phyloP scores from a whole-genome alignment of 2,888 invertebrate genomes.

The Camponotus fellah region DNA sequence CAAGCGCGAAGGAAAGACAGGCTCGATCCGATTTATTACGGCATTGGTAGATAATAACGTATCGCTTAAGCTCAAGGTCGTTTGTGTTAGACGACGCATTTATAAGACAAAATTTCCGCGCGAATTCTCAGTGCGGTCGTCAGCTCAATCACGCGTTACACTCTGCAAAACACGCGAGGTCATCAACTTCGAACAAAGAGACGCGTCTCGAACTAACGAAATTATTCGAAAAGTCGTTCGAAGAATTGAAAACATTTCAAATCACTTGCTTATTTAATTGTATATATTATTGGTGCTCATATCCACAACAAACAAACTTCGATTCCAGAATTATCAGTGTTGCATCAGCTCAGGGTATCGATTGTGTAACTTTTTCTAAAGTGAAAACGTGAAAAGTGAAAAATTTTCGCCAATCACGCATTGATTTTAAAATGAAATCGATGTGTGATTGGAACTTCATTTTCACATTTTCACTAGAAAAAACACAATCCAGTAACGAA shows the following conservation, averaged over 20 bases:
- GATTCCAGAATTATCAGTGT: background rate
- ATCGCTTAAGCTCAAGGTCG: conserved; percentile 77
- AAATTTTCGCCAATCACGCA: too few relatives aligned
- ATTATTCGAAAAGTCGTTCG: background rate
- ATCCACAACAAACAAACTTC: background rate
- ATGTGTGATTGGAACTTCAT: too few relatives aligned
- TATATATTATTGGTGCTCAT: background rate
- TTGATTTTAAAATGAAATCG: too few relatives aligned
- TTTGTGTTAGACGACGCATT: conserved; percentile 53
- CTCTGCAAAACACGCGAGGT: background rate
- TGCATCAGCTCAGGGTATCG: background rate
- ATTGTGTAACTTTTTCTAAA: too few relatives aligned
- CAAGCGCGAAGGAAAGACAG: background rate
- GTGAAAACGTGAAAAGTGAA: too few relatives aligned
- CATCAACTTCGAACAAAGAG: background rate
- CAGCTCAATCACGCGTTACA: background rate
- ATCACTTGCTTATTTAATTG: background rate
- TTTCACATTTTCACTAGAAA: too few relatives aligned
- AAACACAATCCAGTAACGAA: too few relatives aligned
- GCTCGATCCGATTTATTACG: conserved; percentile 3
- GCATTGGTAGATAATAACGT: conserved; percentile 68
- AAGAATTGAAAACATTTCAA: background rate
- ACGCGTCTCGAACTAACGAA: too few relatives aligned
- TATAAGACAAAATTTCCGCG: conserved; percentile 54
- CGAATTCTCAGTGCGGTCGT: conserved; percentile 46